Conservation (phyloP, 37 sponge, comb jelly and placozoan genomes). For the Halisarca cf. caerulea region DNA sequence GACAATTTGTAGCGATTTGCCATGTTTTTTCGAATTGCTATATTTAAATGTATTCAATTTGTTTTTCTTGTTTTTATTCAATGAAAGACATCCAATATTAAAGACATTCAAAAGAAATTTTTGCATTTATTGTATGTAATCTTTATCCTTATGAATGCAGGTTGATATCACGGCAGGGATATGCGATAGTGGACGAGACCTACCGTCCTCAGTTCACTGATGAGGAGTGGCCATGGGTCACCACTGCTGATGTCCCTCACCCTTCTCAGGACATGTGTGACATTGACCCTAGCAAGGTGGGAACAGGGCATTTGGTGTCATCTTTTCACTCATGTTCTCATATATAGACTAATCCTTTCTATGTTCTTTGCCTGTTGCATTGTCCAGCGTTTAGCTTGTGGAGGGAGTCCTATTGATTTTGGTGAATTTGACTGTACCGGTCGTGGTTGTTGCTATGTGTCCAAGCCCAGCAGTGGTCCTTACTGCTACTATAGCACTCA, state of each 20-base stretch:
- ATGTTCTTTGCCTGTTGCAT: not conserved
- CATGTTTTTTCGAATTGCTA: too few species aligned
- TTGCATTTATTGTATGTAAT: too few species aligned
- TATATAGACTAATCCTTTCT: not conserved
- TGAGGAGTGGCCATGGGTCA: slow-evolving; percentile 70
- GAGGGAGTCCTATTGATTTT: slow-evolving; percentile 36
- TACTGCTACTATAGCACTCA: slow-evolving; percentile 48
- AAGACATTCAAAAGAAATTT: too few species aligned
- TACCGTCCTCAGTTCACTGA: slow-evolving; percentile 53
- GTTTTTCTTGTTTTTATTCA: too few species aligned
- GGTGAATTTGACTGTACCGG: slow-evolving; percentile 53
- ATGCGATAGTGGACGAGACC: slow-evolving; percentile 75
- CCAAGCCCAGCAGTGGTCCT: not conserved
- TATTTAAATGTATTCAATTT: too few species aligned
- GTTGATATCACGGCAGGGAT: slow-evolving; percentile 58
- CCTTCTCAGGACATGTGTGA: slow-evolving; percentile 25
- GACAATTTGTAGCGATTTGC: too few species aligned
- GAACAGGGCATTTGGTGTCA: too few species aligned
- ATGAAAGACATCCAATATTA: too few species aligned
- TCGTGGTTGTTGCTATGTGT: slow-evolving; percentile 64
- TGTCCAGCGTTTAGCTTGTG: slow-evolving; percentile 45
- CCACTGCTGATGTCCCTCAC: slow-evolving; percentile 7
- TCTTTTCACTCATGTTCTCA: too few species aligned
- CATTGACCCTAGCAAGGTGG: slow-evolving; percentile 14
- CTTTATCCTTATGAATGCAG: too few species aligned